Base-by-base conservation (phyloP, 2,797 vertebrate species). In the Enoplosus armatus region DNA sequence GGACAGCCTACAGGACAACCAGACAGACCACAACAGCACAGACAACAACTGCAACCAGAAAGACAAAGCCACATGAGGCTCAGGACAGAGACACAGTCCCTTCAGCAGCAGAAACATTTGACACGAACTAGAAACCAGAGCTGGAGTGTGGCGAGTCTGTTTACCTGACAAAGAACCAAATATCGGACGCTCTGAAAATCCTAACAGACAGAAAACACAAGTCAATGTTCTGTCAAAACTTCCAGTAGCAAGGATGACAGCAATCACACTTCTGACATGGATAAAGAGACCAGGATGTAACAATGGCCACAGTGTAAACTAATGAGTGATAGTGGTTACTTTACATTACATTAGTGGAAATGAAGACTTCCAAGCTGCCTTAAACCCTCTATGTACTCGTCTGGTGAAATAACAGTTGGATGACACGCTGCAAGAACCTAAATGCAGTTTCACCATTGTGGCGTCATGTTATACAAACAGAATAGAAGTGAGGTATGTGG, bases 21-120 rank as follows among this genome's bases (percentile, higher is more conserved):
- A 89, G 85, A 68, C 56, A 3, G 86, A 88, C 12, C 90, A 92
- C 85, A 85, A 76, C 79, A 96, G 90, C 85, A 95, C 96, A 85
- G 97, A 98, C 95, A 97, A 94, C 93, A 96, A 97, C 94, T 97
- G 95, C 95, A 96, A 89, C 94, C 96, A 96, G 95, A 97, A 96
- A 83, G 92, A 92, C 92, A 97, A 97, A 92, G 83, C 92, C 90
- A 95, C 95, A 93, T 97, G 94, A 94, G 96, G 83, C 64, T 73
- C 33, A 2, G 67, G 71, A 53, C 5, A 0, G 39, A 53, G 15
- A 39, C 5, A 2, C 77, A 29, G 65, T 56, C 80, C 85, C 62
- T 58, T 74, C 77, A 73, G 83, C 86, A 77, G 80, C 86, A 74
- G 82, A 76, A 82, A 84, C 74, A 77, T 77, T n/a, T 82, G 86